Conservation (phyloP, 2,888 invertebrate genomes). For the Stenodera caucasica region DNA sequence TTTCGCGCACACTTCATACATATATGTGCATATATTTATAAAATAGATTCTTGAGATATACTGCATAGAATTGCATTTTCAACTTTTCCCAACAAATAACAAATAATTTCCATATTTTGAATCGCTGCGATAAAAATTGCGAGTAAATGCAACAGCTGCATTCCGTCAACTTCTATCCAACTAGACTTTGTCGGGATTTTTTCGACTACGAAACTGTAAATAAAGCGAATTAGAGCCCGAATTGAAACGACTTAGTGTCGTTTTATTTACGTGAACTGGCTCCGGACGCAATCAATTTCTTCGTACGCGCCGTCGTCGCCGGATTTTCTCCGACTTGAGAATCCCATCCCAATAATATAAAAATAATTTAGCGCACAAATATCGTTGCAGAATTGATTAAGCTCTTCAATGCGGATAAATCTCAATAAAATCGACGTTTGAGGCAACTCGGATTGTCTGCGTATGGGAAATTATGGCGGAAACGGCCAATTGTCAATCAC, state of each 20-base stretch:
- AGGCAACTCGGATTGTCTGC: neutral
- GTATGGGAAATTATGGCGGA: neutral
- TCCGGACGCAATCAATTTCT: slow-evolving; percentile 7
- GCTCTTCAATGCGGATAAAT: neutral
- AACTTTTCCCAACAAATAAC: slow-evolving; percentile 8
- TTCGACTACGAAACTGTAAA: slow-evolving; percentile 7
- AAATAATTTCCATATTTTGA: slow-evolving; percentile 12
- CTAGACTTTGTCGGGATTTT: slow-evolving; percentile 8
- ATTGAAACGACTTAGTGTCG: neutral
- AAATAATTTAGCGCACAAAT: too few relatives aligned
- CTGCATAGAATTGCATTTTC: neutral
- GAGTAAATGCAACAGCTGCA: slow-evolving; percentile 12
- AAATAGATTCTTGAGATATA: neutral
- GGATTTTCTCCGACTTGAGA: neutral
- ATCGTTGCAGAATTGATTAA: neutral
- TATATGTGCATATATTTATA: neutral
- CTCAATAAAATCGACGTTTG: slow-evolving; percentile 4
- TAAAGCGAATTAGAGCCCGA: slow-evolving; percentile 9
- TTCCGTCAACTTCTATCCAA: neutral
- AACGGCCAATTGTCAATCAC: neutral
- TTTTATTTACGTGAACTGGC: neutral
- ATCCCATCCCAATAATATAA: neutral
- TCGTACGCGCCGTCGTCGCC: neutral
- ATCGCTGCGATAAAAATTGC: slow-evolving; percentile 8
- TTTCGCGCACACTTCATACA: neutral